Base-by-base conservation (phyloP, 2,797 vertebrate genomes). In the Vipera latastei region DNA sequence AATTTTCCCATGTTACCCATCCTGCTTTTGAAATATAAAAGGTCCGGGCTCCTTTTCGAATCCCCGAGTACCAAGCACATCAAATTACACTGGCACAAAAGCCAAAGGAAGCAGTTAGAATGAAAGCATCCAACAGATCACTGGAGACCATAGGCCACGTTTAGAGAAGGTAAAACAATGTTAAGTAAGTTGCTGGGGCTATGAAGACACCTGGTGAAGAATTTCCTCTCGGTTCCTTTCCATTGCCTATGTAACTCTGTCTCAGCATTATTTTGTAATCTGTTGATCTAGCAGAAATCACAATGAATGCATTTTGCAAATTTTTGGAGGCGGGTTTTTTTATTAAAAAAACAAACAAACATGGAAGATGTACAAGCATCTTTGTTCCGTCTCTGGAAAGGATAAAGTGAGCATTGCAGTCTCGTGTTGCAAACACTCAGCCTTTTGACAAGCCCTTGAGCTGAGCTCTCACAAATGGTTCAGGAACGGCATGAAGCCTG, bases 21-120 rank as follows among this genome's bases (percentile, higher is more conserved):
- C 95, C 95, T 6, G 89, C 93, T 93, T 98, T 93, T 96, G 94
- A 96, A 97, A 95, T 94, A 97, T 88, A 94, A 96, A 97, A 97
- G 91, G 94, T 91, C 93, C 96, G 95, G 95, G 96, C 92, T 91
- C 94, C 59, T 95, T 48, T 96, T 96, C 87, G 96, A 96, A 93
- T 96, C 95, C 96, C 94, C 92, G 96, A 92, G 93, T 97, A 95
- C 96, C 96, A 96, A 96, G 91, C 96, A 96, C 95, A 93, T 97
- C 95, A 96, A 96, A 97, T 97, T 97, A 95, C 93, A 95, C 91
- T 92, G 93, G 93, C 92, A 96, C 92, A 96, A 96, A 55, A 94
- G 93, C 59, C 93, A 95, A 93, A 32, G 87, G 63, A 86, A 97
- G 94, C 89, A 94, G 95, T 6, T 94, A 94, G 95, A 96, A 96